Evolutionary conservation across 2,797 vertebrate genomes (phyloP).

Genomic region (Erithacus rubecula): DNA sequence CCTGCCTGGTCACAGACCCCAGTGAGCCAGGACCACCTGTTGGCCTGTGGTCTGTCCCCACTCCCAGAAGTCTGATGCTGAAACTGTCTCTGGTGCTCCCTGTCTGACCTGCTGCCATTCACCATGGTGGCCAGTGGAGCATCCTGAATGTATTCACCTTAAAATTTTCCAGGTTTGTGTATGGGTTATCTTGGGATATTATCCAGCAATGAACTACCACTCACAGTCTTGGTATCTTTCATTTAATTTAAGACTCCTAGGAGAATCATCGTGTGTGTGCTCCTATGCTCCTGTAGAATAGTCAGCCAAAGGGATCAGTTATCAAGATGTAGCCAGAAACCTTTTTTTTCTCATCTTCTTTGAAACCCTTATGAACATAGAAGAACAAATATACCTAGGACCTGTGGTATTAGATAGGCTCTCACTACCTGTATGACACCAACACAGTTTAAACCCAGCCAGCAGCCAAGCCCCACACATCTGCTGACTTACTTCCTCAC

Average conservation of each 20-base stretch:
- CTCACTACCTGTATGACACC: background rate
- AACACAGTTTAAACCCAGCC: background rate
- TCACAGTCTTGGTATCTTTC: background rate
- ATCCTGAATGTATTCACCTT: background rate
- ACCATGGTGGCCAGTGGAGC: background rate
- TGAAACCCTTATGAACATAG: background rate
- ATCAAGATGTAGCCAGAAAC: background rate
- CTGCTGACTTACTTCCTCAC: background rate
- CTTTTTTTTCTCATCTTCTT: background rate
- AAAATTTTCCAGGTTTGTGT: background rate
- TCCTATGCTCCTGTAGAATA: background rate
- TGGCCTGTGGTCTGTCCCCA: fast-evolving
- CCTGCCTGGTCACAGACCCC: too few relatives aligned
- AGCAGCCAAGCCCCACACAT: fast-evolving
- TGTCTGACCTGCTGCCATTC: background rate
- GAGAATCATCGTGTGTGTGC: background rate
- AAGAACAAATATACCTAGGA: background rate
- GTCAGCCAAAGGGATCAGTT: background rate
- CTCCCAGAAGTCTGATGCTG: fast-evolving
- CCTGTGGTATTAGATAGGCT: background rate
- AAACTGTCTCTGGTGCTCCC: fast-evolving
- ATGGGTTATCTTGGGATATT: background rate
- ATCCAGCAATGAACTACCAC: background rate
- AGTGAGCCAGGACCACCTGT: background rate
- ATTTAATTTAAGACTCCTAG: background rate